Base-by-base conservation (phyloP, 2,888 invertebrate species). In the Oxycera nigricornis region DNA sequence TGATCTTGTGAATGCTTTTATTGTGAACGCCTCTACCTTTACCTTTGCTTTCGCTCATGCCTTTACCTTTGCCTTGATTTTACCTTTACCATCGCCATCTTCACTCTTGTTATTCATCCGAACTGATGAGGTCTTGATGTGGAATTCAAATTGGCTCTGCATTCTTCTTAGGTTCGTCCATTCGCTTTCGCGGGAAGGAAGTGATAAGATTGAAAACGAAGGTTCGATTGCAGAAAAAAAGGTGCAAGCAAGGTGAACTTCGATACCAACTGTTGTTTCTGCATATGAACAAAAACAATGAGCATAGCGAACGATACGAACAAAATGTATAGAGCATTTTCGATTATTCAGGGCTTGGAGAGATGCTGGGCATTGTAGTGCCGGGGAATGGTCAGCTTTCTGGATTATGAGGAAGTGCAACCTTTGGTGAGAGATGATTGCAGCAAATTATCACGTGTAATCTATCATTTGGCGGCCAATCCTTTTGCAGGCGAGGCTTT, bases 81-180 rank as follows among this genome's bases (percentile, higher is more conserved):
- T n/a, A 55, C 57, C 41, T 73, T 73, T 75, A 55, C 70, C 75
- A 73, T 72, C 59, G 55, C 70, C 62, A 39, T 52, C 73, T 61
- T 65, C 70, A 70, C 73, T 70, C 70, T 74, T 74, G 74, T 73
- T 76, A 76, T 76, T 74, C 74, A 74, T 68, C 74, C 73, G 70
- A 61, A 74, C 76, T 76, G 76, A 76, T 76, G 76, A 76, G 74
- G 74, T 76, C 73, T 73, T 74, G 74, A 76, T 73, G 74, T 74
- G 76, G 76, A 76, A 76, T 76, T 76, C 76, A 76, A 76, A 76
- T 76, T 76, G 76, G 76, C 72, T 74, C 67, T 76, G 55, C 65
- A 73, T 73, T 73, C 73, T 73, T 62, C 65, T 65, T 65, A 65
- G 65, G 65, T 65, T 65, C 65, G 65, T 65, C 39, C 65, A 26